Evolutionary conservation across 2,888 invertebrate genomes (phyloP), one percentile per base, ranked within the genome.

Genomic region (Acronicta aceris): DNA sequence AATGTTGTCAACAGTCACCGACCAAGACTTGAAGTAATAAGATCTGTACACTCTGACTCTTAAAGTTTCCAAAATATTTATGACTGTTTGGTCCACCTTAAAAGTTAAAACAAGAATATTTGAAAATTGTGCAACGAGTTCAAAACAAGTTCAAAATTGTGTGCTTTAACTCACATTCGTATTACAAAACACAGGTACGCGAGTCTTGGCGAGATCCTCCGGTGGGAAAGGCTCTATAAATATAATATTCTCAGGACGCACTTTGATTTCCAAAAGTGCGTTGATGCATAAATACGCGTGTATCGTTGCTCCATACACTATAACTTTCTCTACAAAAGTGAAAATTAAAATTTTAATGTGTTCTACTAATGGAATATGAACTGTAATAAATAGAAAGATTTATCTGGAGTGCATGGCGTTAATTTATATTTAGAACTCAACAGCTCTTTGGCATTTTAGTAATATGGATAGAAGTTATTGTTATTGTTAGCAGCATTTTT

Each of bases 281-380:
- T 95, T 94, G 9, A 97, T 77, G 75, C 97, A 96, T 71, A 96
- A 95, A 78, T 96, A 96, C 0, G 96, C 95, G 74, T 97, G 95
- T 49, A 97, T 85, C 36, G 95, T 95, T 16, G 95, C 91, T 0
- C 98, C 97, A 79, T 97, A 97, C 0, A 98, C 95, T 2, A 97
- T 84, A 7, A 96, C 81, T 65, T 84, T 89, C 57, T 84, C 95
- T 95, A 72, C 10, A 88, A 85, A 59, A 25, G 1, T 25, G 16
- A 33, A 27, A 8, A 27, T 10, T 12, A 12, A 3, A 33, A 33
- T 33, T 12, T 33, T 30, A 27, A 27, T n/a, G n/a, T n/a, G n/a
- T n/a, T n/a, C n/a, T n/a, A 21, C 21, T 21, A 4, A 21, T 21
- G 21, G 21, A 21, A 21, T 21, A 21, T 21, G 21, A 21, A 21